Base-by-base conservation (phyloP, 2,113 vertebrate genomes). In the Notothenia coriiceps region DNA sequence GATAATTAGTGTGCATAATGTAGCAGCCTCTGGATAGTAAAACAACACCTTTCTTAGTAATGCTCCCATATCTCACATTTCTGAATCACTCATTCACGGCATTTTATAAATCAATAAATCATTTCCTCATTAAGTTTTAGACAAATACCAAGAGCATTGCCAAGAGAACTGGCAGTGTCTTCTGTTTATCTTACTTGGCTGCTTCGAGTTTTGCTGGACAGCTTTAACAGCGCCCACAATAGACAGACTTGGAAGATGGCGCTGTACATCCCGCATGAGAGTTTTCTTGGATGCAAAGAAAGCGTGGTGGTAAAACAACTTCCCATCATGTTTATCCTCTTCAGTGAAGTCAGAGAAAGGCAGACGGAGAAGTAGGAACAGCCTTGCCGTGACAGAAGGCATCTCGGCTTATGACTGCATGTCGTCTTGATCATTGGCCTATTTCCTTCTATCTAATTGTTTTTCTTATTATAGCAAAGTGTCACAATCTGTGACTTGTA, bases 261-360 rank as follows among this genome's bases (percentile, higher is more conserved):
- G 74, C 61, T 44, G 82, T 65, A 61, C 18, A 33, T 54, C 44
- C 81, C 5, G 6, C 63, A 60, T 67, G 61, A 82, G 59, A 72
- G 68, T 74, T 82, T 29, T 75, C 56, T 80, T 86, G 73, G 81
- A 86, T 15, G 76, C 14, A 43, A 70, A 59, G n/a, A 65, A 77
- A 63, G 63, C 46, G 25, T 70, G 52, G 29, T 64, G 59, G 5
- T 47, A 67, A 67, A 79, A 74, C 35, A 74, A 80, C 60, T 74
- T 40, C n/a, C 22, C 25, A 71, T 57, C 20, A 67, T 85, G 74
- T 76, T 81, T 75, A 77, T 86, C 49, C 22, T 79, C 55, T 56
- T 51, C 64, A 56, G 70, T 6, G 29, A 77, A 75, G 74, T 70
- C 18, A 75, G 68, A n/a, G 40, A 46, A 25, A 80, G 43, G 2